Conservation (phyloP, 2,113 vertebrate species). For the Bufo gargarizans region DNA sequence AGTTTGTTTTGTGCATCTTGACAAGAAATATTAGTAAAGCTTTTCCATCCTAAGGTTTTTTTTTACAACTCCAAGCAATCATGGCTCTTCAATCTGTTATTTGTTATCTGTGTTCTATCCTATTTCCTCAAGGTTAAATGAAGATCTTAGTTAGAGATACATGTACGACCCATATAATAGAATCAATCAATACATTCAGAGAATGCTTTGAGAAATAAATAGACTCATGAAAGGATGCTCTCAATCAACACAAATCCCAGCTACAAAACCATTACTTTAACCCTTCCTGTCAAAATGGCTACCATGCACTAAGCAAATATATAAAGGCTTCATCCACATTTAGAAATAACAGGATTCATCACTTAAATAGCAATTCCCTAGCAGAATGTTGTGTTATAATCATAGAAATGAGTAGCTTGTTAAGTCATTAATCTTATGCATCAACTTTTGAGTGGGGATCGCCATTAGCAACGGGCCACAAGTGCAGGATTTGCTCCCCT, state of each 20-base stretch:
- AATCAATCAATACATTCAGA: conserved; percentile 55
- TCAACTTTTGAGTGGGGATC: background rate
- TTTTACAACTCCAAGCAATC: conserved; percentile 43
- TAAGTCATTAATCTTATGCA: background rate
- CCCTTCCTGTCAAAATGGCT: conserved; percentile 15
- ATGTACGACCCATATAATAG: conserved; percentile 56
- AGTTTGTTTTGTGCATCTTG: background rate
- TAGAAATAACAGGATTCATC: background rate
- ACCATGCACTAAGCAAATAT: background rate
- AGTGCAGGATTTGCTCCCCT: no score
- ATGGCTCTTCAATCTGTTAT: conserved; percentile 48
- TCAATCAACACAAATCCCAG: conserved; percentile 55
- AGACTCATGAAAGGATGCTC: conserved; percentile 52
- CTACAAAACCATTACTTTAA: conserved; percentile 48
- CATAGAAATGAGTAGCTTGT: background rate
- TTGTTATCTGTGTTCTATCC: conserved; percentile 58
- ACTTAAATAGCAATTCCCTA: background rate
- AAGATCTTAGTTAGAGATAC: conserved; percentile 58
- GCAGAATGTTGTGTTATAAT: background rate
- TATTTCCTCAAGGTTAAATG: conserved; percentile 60
- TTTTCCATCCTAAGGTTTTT: conserved; percentile 34
- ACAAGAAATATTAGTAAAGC: conserved; percentile 27
- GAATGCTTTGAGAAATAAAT: conserved; percentile 56
- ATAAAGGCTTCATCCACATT: background rate
- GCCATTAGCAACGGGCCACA: no score